Base-by-base conservation (phyloP, 1,140 invertebrate genomes). In the Euura saliciscinereae region DNA sequence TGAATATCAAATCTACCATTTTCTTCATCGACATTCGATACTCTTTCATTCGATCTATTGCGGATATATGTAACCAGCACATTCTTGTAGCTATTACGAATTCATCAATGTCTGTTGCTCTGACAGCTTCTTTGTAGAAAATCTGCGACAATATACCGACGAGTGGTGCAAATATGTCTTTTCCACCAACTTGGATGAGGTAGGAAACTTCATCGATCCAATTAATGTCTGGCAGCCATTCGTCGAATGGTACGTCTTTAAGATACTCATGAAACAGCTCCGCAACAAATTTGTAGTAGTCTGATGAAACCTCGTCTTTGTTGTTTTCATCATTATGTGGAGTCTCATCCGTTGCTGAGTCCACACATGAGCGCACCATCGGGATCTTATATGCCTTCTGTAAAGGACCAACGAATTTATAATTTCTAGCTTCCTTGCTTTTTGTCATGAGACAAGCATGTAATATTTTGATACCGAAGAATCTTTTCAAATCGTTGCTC, bases 381-480 rank as follows among this genome's bases (percentile, higher is more conserved):
- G 10, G 13, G 28, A 28, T 67, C 13, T 44, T 67, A 67, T 67
- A 67, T 28, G 28, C 42, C 3, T 67, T 67, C 3, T 42, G 28
- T 11, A 67, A 11, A 67, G 66, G 5, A 42, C 43, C 10, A 42
- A 67, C 42, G 28, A 42, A 28, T 67, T 44, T 67, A 28, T 67
- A 67, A 28, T 67, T 28, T 67, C 13, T 44, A 5, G 10, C 7
- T 44, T 67, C 42, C 43, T 45, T 66, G 8, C 13, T 59, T 8
- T 8, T 59, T 59, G 51, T n/a, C 13, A 11, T 70, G 73, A 75
- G 73, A 13, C 75, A 74, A 28, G 71, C 44, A 73, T 75, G 7
- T 65, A 80, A 75, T 51, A 79, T 70, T 6, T 78, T 7, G 44
- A 81, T 68, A 11, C 69, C 75, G 28, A 65, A 81, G 28, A 81